phyloP scores from a whole-genome alignment of 2,113 vertebrate species.

The Oryzias javanicus region DNA sequence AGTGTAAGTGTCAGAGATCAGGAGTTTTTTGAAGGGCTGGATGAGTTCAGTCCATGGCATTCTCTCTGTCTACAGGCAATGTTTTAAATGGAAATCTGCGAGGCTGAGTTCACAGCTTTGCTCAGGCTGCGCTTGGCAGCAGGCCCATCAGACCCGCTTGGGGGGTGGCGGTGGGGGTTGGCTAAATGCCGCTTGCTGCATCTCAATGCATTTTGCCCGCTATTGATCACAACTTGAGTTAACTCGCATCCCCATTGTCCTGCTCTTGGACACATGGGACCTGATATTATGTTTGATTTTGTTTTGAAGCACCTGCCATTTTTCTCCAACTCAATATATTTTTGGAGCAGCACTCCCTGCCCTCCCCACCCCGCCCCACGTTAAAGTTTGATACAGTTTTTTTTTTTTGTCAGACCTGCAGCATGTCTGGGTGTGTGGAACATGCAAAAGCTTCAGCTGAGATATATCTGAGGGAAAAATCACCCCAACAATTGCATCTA shows the following conservation, averaged over 20 bases:
- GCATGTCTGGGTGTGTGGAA: slow-evolving; percentile 18
- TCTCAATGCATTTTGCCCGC: slow-evolving; percentile 59
- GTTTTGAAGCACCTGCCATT: slow-evolving; percentile 28
- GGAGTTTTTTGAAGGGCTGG: slow-evolving; percentile 4
- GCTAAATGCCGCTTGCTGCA: slow-evolving; percentile 56
- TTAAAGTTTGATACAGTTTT: slow-evolving; percentile 32
- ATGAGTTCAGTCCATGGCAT: slow-evolving; percentile 14
- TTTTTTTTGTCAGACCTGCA: slow-evolving; percentile 49
- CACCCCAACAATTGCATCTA: slow-evolving; percentile 21
- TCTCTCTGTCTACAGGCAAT: slow-evolving; percentile 29
- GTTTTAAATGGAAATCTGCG: slow-evolving; percentile 46
- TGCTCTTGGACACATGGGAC: slow-evolving; percentile 40
- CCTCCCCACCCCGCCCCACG: slow-evolving; percentile 17
- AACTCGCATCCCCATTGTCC: slow-evolving; percentile 43
- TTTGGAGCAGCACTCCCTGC: slow-evolving; percentile 1
- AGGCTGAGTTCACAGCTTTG: slow-evolving; percentile 33
- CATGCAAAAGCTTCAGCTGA: slow-evolving; percentile 18
- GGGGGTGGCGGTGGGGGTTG: slow-evolving; percentile 47
- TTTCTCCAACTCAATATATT: slow-evolving; percentile 19
- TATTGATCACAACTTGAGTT: slow-evolving; percentile 70
- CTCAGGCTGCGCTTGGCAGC: slow-evolving; percentile 63
- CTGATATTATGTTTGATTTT: slow-evolving; percentile 52
- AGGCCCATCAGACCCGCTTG: slow-evolving; percentile 46
- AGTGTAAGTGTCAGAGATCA: slow-evolving; percentile 8
- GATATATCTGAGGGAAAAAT: slow-evolving; percentile 20